These are phyloP conservation scores for Iselma pallidipennis DNA, from an alignment of 2,888 invertebrate species.

Conservation along the genomic window DNA sequence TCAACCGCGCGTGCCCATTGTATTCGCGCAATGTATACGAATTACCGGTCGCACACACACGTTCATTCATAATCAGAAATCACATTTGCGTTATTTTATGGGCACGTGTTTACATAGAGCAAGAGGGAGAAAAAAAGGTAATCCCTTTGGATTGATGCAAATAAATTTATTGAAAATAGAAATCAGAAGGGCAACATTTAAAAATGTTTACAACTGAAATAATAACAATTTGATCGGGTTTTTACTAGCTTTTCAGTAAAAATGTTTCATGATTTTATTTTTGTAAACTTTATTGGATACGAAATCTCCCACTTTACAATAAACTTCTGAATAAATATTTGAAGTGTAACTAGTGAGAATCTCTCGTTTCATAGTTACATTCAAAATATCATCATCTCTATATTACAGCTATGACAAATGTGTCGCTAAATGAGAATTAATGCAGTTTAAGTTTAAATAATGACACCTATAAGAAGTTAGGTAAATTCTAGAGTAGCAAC, in stretches of 20 bases:
- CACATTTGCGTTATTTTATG: slow-evolving; percentile 15
- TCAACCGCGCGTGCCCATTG: slow-evolving; percentile 52
- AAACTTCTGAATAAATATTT: background rate
- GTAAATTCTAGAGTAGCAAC: slow-evolving; percentile 41
- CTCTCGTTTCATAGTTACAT: background rate
- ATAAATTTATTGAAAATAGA: no score
- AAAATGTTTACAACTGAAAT: no score
- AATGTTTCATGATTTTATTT: no score
- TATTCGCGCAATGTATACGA: slow-evolving; percentile 30
- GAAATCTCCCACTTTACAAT: background rate
- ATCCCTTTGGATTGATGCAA: background rate
- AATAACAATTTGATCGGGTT: no score
- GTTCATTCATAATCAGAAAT: slow-evolving; percentile 18
- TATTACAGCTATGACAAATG: slow-evolving; percentile 31
- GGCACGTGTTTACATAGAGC: slow-evolving; percentile 13
- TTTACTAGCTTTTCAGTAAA: no score
- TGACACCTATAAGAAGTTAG: slow-evolving; percentile 47
- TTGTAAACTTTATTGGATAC: no score
- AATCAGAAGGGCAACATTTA: background rate
- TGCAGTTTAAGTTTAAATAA: slow-evolving; percentile 48
- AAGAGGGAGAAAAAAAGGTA: background rate
- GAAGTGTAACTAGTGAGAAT: background rate
- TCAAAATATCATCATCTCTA: background rate
- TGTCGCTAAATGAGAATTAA: slow-evolving; percentile 46
- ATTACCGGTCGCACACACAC: slow-evolving; percentile 28